These are phyloP conservation scores for Pissodes strobi DNA, from an alignment of 1,140 invertebrate species.

Conservation along the genomic window DNA sequence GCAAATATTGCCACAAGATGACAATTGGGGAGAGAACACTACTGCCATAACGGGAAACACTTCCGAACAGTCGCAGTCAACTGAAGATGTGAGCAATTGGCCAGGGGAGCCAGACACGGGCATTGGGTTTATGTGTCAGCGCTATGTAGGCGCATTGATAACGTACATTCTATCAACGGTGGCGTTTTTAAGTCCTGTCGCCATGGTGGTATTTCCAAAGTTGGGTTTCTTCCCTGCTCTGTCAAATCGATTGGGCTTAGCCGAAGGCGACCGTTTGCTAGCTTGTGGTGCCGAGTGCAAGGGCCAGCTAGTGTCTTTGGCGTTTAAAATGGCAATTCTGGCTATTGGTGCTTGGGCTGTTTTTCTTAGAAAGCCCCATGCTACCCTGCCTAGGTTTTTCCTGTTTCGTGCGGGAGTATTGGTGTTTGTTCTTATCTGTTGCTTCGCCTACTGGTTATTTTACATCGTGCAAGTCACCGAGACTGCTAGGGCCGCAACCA, in stretches of 20 bases:
- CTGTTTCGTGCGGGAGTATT: slow-evolving; percentile 87
- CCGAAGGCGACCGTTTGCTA: slow-evolving; percentile 62
- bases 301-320: slow-evolving; percentile 87
- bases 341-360: slow-evolving; percentile 91
- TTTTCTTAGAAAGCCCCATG: slow-evolving; percentile 73
- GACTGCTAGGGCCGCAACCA: slow-evolving; percentile 75
- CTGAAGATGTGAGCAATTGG: slow-evolving; percentile 86
- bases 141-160: slow-evolving; percentile 78
- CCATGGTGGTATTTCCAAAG: slow-evolving; percentile 93
- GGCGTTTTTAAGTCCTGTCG: slow-evolving; percentile 88
- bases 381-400: slow-evolving; percentile 92
- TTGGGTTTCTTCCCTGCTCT: slow-evolving; percentile 75
- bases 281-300: slow-evolving; percentile 80
- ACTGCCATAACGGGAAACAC: slow-evolving; percentile 97
- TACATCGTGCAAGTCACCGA: slow-evolving; percentile 90
- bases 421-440: slow-evolving; percentile 87
- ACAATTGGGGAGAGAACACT: slow-evolving; percentile 98
- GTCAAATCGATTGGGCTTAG: slow-evolving; percentile 60
- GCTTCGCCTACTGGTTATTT: slow-evolving; percentile 96
- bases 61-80: slow-evolving; percentile 90
- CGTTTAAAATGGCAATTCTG: slow-evolving; percentile 90
- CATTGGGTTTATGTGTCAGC: slow-evolving; percentile 75
- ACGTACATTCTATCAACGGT: slow-evolving; percentile 76
- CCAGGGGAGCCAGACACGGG: slow-evolving; percentile 73
- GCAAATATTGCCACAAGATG: slow-evolving; percentile 89